A percentile compares a stretch with the other conserved stretches of the same genome.
phyloP scores from a whole-genome alignment of 2,113 vertebrate species.

The Siphamia tubifer region DNA sequence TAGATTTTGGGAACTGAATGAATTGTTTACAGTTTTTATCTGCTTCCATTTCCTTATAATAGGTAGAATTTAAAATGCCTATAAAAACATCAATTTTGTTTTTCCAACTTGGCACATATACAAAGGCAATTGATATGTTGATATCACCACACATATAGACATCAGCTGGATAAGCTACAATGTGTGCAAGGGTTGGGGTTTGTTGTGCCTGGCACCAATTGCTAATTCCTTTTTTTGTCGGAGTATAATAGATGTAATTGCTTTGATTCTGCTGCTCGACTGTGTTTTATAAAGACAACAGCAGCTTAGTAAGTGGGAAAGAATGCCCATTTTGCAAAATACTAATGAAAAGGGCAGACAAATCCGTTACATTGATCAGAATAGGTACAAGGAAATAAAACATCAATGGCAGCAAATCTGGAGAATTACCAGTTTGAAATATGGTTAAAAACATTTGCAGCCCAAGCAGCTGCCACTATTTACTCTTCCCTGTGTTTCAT shows the following conservation, averaged over 20 bases:
- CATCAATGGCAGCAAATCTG: background rate
- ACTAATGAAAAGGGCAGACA: background rate
- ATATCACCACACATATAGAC: no score
- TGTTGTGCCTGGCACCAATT: no score
- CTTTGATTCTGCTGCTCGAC: background rate
- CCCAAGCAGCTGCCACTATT: constrained; percentile 39
- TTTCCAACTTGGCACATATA: no score
- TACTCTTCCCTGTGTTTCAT: constrained; percentile 25
- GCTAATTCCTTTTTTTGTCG: background rate
- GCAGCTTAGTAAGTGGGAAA: background rate
- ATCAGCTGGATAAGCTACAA: no score
- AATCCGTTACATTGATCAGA: background rate
- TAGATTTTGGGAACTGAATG: no score
- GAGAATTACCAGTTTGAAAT: background rate
- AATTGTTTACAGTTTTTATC: no score
- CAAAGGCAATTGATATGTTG: no score
- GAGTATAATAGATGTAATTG: no score
- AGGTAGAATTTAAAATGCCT: no score
- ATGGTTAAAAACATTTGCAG: background rate
- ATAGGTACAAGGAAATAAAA: background rate
- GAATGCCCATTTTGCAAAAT: background rate
- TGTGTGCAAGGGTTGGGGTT: no score
- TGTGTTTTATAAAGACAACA: background rate
- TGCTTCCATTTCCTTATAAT: no score
- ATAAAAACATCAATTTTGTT: no score